These are phyloP conservation scores for Meloidogyne floridensis DNA, from an alignment of 1,140 invertebrate species.

Conservation along the genomic window DNA sequence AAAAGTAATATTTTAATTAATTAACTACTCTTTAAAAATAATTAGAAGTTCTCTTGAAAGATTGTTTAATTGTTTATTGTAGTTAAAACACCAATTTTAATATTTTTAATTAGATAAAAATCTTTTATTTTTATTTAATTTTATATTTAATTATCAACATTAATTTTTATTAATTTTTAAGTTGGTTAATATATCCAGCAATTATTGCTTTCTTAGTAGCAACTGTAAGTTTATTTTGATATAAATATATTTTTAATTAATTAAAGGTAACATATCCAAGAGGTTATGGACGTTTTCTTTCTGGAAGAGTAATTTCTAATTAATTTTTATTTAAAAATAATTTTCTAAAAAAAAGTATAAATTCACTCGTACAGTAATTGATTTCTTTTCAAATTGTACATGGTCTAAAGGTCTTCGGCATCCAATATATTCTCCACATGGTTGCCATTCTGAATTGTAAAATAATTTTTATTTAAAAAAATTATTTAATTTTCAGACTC, in stretches of 20 bases:
- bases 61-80: not conserved
- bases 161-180: conserved; percentile 39
- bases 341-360: conserved; percentile 53
- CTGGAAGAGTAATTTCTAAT: conserved; percentile 51
- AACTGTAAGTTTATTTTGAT: not conserved
- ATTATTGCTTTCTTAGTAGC: conserved; percentile 58
- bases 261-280: conserved; percentile 57
- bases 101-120: too few relatives aligned
- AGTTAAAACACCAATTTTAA: not conserved
- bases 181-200: conserved; percentile 62
- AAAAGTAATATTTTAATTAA: conserved; percentile 48
- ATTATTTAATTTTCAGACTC: conserved; percentile 27
- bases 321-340: not conserved
- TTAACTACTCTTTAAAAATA: too few relatives aligned
- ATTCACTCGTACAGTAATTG: conserved; percentile 59
- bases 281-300: conserved; percentile 61
- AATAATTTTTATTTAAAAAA: too few relatives aligned
- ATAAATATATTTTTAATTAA: not conserved
- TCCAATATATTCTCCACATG: conserved; percentile 53
- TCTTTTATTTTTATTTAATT: too few relatives aligned
- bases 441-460: conserved; percentile 47
- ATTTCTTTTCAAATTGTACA: conserved; percentile 63
- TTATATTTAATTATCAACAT: not conserved
- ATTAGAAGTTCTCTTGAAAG: too few relatives aligned
- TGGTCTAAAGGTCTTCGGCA: conserved; percentile 50